Conservation (phyloP, 2,113 vertebrate species). For the Craseonycteris thonglongyai region DNA sequence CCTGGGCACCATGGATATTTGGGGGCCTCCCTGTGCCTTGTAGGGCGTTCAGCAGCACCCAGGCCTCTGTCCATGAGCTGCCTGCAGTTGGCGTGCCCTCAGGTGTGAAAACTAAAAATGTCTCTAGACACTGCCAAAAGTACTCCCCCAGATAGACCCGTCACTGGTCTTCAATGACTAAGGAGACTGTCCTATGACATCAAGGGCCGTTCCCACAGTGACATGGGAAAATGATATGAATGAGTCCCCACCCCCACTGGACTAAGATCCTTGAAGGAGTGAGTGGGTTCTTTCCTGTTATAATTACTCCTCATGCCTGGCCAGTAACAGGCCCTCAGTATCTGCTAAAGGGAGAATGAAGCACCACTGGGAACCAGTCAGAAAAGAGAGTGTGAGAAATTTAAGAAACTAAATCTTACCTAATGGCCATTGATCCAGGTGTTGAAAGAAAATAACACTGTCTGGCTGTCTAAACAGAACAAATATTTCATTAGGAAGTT, state of each 20-base stretch:
- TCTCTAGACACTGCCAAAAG: not conserved
- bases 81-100: not conserved
- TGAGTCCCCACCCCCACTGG: not conserved
- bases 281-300: not conserved
- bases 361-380: not conserved
- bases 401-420: constrained; percentile 13
- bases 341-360: not conserved
- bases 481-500: not conserved
- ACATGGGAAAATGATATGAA: not conserved
- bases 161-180: not conserved
- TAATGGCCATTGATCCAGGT: not conserved
- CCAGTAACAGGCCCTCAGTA: not conserved
- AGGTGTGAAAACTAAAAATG: not conserved
- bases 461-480: not conserved
- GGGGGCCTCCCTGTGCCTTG: too few species aligned
- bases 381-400: not conserved
- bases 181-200: not conserved
- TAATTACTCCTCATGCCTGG: not conserved
- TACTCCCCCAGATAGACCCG: not conserved
- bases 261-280: not conserved
- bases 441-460: not conserved
- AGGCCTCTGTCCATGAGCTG: not conserved
- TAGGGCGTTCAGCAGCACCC: not conserved
- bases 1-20: not conserved
- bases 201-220: not conserved